Base-by-base conservation (phyloP, 2,797 vertebrate genomes). In the Erithacus rubecula region DNA sequence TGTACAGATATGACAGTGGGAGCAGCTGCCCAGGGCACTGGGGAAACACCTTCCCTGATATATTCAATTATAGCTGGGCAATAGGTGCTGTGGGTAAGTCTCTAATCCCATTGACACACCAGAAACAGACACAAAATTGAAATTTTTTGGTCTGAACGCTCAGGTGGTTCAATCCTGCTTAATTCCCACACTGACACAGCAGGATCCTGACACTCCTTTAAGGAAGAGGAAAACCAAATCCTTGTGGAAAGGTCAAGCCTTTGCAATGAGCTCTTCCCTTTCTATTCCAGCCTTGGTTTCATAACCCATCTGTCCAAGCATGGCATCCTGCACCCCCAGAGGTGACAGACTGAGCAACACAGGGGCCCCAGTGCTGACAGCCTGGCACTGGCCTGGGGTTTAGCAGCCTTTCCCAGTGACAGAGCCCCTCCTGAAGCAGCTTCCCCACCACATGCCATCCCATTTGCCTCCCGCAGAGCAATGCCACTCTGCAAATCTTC, bases 221-320 rank as follows among this genome's bases (percentile, higher is more conserved):
- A 52, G 29, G 47, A 82, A 24, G 34, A 70, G 8, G 32, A 75
- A 75, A 84, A 47, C 12, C 47, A 85, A 72, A 83, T n/a, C 47
- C 32, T 55, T 2, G 0, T 3, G 23, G 44, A 23, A 84, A 34
- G 14, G 15, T 29, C 43, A 67, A 52, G 10, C 9, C 59, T 34
- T 43, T 46, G 43, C 47, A 34, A 6, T 4, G 8, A 82, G 64
- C 22, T 39, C 24, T 87, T 30, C 19, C 17, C n/a, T 69, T 72
- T 65, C 55, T 34, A 24, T 19, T 21, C 49, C n/a, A n/a, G 29
- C 3, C 64, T 52, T 4, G 26, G 41, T 74, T 76, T 82, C 47
- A 39, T 4, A 8, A 32, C 32, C 59, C 6, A 0, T 32, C 72
- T 51, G 26, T 60, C 17, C 4, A 0, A 1, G 0, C 34, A 30